phyloP scores from a whole-genome alignment of 2,888 invertebrate species.

The Drosophila suboccidentalis region DNA sequence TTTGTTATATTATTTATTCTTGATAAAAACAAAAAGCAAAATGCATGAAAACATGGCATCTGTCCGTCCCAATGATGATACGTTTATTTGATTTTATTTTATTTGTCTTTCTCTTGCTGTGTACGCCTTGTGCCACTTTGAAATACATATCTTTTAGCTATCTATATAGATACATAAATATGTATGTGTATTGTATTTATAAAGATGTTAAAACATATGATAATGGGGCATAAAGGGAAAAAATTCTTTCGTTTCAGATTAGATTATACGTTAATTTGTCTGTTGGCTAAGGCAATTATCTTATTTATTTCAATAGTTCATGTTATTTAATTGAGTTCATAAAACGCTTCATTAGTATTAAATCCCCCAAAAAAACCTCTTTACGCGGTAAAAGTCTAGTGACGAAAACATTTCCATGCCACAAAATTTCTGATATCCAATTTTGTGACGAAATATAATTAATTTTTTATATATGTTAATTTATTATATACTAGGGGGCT shows the following conservation, averaged over 20 bases:
- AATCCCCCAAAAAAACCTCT: too few relatives aligned
- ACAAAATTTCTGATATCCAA: too few relatives aligned
- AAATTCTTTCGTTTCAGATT: neutral
- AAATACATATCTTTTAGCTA: slow-evolving; percentile 21
- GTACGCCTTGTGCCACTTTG: slow-evolving; percentile 41
- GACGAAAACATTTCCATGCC: too few relatives aligned
- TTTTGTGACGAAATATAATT: too few relatives aligned
- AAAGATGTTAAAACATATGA: slow-evolving; percentile 3
- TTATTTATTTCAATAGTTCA: slow-evolving; percentile 7
- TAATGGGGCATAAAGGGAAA: neutral
- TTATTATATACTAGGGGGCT: too few relatives aligned
- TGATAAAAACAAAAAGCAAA: slow-evolving; percentile 39
- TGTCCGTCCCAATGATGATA: slow-evolving; percentile 25
- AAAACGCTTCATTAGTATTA: neutral
- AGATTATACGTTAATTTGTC: slow-evolving; percentile 4
- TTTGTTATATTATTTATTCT: slow-evolving; percentile 47
- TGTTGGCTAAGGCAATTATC: slow-evolving; percentile 4
- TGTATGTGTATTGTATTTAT: neutral
- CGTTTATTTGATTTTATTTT: slow-evolving; percentile 31
- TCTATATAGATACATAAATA: slow-evolving; percentile 4
- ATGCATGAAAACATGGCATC: slow-evolving; percentile 16
- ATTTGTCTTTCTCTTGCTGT: slow-evolving; percentile 9
- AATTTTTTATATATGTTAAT: too few relatives aligned
- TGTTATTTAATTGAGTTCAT: neutral
- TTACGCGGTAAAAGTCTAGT: too few relatives aligned